These are phyloP conservation scores for Episyrphus balteatus DNA, from an alignment of 1,140 invertebrate species.

Conservation along the genomic window DNA sequence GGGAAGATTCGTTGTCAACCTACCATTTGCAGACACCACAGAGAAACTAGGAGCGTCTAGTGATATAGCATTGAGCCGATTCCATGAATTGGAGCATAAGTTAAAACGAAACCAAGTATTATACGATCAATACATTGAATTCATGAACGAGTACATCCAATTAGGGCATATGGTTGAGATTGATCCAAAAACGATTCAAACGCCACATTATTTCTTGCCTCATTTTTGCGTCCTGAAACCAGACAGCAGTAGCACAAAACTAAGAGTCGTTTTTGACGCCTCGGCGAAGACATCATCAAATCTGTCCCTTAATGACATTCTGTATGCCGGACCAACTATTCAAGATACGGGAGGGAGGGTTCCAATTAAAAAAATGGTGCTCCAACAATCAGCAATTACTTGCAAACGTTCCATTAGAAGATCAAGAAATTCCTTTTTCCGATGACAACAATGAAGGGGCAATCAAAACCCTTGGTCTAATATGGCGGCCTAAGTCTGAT, in stretches of 20 bases:
- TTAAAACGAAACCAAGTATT: too few species aligned
- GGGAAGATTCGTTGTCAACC: too few species aligned
- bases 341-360: constrained; percentile 19
- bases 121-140: too few species aligned
- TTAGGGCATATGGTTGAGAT: too few species aligned
- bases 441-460: background rate
- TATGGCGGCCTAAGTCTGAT: too few species aligned
- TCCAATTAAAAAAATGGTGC: constrained; percentile 34
- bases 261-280: constrained; percentile 8
- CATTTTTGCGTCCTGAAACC: constrained; percentile 9
- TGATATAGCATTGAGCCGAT: too few species aligned
- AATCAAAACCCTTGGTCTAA: too few species aligned
- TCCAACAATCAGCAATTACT: constrained; percentile 18
- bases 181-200: background rate
- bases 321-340: constrained; percentile 8
- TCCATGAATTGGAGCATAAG: too few species aligned
- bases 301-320: constrained; percentile 11
- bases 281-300: constrained; percentile 6
- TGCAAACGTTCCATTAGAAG: background rate
- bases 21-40: too few species aligned
- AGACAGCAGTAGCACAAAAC: constrained; percentile 13
- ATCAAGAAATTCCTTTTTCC: background rate
- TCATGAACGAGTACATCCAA: too few species aligned
- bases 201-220: constrained; percentile 4
- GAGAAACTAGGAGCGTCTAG: too few species aligned